phyloP scores from a whole-genome alignment of 2,113 vertebrate species.

The Coregonus clupeaformis region DNA sequence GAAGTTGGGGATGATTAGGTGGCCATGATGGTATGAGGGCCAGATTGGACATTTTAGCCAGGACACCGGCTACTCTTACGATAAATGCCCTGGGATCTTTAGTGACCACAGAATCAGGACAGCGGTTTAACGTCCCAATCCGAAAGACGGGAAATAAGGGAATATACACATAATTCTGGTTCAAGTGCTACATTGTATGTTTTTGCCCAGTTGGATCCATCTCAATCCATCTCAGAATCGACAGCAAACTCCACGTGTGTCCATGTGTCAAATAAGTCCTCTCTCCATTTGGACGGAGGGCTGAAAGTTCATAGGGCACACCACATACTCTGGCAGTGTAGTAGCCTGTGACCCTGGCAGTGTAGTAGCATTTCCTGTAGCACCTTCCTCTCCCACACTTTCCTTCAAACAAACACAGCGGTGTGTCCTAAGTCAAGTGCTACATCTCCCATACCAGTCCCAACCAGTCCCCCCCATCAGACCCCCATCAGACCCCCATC shows the following conservation, averaged over 20 bases:
- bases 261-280: slow-evolving; percentile 25
- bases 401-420: slow-evolving; percentile 30
- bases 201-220: slow-evolving; percentile 7
- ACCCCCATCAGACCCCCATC: slow-evolving; percentile 13
- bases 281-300: slow-evolving; percentile 30
- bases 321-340: slow-evolving; percentile 69
- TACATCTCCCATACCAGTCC: slow-evolving; percentile 18
- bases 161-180: slow-evolving; percentile 2
- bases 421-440: slow-evolving; percentile 21
- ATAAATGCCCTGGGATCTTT: too few species aligned
- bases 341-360: slow-evolving; percentile 28
- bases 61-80: too few species aligned
- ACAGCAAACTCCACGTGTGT: slow-evolving; percentile 24
- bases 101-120: too few species aligned
- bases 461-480: slow-evolving; percentile 4
- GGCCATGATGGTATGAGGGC: too few species aligned
- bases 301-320: slow-evolving; percentile 41
- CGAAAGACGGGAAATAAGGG: slow-evolving; percentile 25
- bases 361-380: slow-evolving; percentile 31
- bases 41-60: too few species aligned
- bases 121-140: too few species aligned
- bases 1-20: too few species aligned
- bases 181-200: slow-evolving; percentile 65
- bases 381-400: slow-evolving; percentile 37
- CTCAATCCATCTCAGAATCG: slow-evolving; percentile 31